Conservation (phyloP, 2,888 invertebrate species). For the Lithosia quadra region DNA sequence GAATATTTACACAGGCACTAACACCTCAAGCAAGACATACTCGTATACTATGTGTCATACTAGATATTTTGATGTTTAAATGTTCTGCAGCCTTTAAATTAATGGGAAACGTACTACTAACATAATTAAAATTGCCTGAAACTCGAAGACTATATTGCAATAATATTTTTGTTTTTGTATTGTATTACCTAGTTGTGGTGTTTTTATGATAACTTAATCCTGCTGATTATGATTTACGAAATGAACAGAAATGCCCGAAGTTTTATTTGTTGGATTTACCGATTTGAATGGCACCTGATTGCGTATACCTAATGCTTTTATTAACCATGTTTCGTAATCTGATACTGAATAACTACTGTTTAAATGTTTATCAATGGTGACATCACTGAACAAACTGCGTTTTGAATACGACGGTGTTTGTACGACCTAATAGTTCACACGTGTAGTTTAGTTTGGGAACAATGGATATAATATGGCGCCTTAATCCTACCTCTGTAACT, state of each 20-base stretch:
- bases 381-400: conserved; percentile 60
- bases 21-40: neutral
- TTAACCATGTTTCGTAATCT: conserved; percentile 38
- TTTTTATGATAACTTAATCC: neutral
- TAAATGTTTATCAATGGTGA: conserved; percentile 47
- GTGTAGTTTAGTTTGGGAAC: conserved; percentile 59
- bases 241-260: neutral
- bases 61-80: neutral
- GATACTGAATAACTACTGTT: conserved; percentile 39
- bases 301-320: conserved; percentile 28
- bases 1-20: neutral
- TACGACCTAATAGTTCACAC: conserved; percentile 65
- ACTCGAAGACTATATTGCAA: neutral
- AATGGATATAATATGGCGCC: conserved; percentile 58
- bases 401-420: conserved; percentile 66
- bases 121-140: neutral
- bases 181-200: neutral
- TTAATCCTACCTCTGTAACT: conserved; percentile 49
- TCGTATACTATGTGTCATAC: too few relatives aligned
- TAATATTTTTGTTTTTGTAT: conserved; percentile 1
- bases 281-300: conserved; percentile 17
- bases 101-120: neutral
- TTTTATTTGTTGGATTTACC: conserved; percentile 7
- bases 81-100: neutral
- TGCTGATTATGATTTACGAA: neutral